Conservation (phyloP, 2,113 vertebrate genomes). For the Dasyornis broadbenti region DNA sequence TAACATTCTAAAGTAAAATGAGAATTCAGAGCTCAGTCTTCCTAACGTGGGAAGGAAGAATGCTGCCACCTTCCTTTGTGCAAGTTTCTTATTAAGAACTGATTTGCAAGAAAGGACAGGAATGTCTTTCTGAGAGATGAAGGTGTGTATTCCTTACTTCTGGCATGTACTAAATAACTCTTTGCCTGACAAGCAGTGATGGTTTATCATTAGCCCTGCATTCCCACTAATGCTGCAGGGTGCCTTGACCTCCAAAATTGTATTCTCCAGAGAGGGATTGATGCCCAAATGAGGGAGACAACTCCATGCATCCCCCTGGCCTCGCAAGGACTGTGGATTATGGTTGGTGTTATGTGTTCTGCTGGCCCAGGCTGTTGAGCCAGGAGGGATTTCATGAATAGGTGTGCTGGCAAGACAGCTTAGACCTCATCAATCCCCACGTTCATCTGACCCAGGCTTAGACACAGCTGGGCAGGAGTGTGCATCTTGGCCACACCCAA, state of each 20-base stretch:
- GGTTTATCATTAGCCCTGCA: background rate
- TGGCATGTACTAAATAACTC: background rate
- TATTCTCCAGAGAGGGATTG: background rate
- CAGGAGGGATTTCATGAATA: background rate
- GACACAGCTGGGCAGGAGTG: background rate
- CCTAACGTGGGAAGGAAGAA: background rate
- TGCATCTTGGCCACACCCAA: background rate
- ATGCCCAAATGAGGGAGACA: background rate
- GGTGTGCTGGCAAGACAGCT: background rate
- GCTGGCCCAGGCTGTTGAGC: background rate
- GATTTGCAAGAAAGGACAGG: background rate
- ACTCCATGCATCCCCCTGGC: background rate
- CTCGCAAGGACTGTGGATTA: fast-evolving
- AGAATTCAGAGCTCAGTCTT: background rate
- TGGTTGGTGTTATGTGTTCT: fast-evolving
- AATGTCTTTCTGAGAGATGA: background rate
- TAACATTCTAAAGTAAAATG: background rate
- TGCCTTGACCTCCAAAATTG: background rate
- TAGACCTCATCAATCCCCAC: background rate
- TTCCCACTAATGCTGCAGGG: background rate
- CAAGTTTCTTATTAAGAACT: background rate
- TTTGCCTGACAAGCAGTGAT: background rate
- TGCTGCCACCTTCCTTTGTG: background rate
- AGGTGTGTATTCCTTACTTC: background rate
- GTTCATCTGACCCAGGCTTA: background rate